Conservation (phyloP, 1,140 invertebrate species). For the Choristoneura fumiferana region DNA sequence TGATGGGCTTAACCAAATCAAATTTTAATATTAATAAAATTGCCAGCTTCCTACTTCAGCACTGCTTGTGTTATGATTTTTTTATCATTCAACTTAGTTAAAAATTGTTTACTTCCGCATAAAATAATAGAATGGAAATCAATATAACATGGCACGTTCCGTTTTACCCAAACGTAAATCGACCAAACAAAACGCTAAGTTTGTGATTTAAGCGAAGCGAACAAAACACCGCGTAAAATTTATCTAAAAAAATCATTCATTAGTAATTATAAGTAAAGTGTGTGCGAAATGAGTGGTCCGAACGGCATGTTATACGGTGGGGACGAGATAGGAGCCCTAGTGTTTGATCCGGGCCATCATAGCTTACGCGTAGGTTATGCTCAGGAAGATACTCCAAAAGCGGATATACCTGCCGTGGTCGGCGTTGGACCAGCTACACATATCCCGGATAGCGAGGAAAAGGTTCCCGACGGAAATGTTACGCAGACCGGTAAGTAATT, state of each 20-base stretch:
- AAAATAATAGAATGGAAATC: no score
- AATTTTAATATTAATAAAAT: no score
- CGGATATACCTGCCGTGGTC: constrained; percentile 92
- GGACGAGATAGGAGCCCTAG: constrained; percentile 98
- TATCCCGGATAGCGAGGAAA: constrained; percentile 81
- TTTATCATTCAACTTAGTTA: no score
- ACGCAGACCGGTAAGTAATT: constrained; percentile 70
- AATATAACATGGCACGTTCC: no score
- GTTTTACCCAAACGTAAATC: not conserved
- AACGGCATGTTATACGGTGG: constrained; percentile 90
- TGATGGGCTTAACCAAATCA: no score
- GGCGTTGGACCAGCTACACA: constrained; percentile 83
- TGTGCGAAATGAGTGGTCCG: constrained; percentile 58
- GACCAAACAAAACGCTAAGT: not conserved
- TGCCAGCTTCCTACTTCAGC: no score
- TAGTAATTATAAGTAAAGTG: not conserved
- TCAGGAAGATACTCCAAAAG: constrained; percentile 95
- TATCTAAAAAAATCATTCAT: not conserved
- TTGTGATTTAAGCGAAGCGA: not conserved
- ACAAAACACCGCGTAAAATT: constrained; percentile 2
- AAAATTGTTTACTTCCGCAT: no score
- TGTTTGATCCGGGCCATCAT: constrained; percentile 92
- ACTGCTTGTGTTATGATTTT: no score
- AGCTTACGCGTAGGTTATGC: constrained; percentile 91
- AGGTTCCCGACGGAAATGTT: constrained; percentile 80